Evolutionary conservation across 2,797 vertebrate species (phyloP).

Genomic region (Taeniopygia guttata): DNA sequence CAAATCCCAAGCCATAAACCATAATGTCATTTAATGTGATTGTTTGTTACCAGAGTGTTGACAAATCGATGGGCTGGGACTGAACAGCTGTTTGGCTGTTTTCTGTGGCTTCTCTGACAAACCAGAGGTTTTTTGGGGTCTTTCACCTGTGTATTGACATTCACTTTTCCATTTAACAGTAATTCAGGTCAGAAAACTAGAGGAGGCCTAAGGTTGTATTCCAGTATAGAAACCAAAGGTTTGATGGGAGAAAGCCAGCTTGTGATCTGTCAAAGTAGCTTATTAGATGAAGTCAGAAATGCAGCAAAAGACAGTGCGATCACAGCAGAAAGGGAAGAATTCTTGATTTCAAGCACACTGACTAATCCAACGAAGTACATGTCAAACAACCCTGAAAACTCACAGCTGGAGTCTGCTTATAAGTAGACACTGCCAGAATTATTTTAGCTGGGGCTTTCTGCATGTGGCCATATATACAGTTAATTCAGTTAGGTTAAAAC

Average conservation of each 20-base stretch:
- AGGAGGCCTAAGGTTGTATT: neutral
- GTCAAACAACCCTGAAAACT: neutral
- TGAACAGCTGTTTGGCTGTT: neutral
- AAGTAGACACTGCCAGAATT: neutral
- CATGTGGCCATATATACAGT: neutral
- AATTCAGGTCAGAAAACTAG: neutral
- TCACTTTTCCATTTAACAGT: neutral
- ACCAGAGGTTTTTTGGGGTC: neutral
- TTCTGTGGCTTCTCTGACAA: neutral
- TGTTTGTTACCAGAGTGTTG: slow-evolving; percentile 31
- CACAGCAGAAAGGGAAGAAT: neutral
- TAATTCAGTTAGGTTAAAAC: neutral
- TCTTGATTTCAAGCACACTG: neutral
- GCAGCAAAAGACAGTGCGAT: neutral
- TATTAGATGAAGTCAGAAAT: neutral
- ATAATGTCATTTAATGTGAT: slow-evolving; percentile 41
- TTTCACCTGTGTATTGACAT: neutral
- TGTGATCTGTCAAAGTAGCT: neutral
- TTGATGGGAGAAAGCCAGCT: neutral
- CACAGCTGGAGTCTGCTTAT: neutral
- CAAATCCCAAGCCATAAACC: slow-evolving; percentile 31
- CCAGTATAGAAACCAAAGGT: neutral
- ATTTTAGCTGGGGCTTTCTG: neutral
- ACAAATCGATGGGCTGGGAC: neutral
- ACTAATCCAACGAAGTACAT: neutral